Conservation (phyloP, 2,888 invertebrate genomes). For the Bhutanitis thaidina region DNA sequence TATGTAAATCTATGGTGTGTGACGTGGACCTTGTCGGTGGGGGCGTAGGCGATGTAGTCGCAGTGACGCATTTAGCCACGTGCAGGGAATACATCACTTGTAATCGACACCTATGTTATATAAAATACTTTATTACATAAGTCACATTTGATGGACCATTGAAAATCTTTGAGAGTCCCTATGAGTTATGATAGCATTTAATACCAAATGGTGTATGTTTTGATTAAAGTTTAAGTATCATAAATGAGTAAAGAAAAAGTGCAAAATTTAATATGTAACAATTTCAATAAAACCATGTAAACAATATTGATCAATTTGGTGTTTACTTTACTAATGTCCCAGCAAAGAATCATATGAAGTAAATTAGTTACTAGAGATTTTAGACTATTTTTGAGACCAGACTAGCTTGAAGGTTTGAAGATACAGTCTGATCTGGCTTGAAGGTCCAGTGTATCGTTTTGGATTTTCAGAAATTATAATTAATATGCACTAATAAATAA, state of each 20-base stretch:
- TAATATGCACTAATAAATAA: too few species aligned
- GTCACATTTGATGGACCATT: conserved; percentile 65
- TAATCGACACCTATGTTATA: conserved; percentile 34
- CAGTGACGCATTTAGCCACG: not conserved
- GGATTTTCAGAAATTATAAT: too few species aligned
- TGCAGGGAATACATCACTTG: conserved; percentile 12
- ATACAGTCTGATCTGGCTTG: too few species aligned
- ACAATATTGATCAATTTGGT: conserved; percentile 16
- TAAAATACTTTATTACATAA: conserved; percentile 47
- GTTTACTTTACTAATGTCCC: conserved; percentile 7
- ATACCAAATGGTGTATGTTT: conserved; percentile 77
- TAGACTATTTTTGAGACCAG: too few species aligned
- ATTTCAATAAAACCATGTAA: conserved; percentile 59
- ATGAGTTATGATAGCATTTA: conserved; percentile 75
- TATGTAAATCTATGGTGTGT: conserved; percentile 35
- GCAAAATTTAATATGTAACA: conserved; percentile 78
- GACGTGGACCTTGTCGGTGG: conserved; percentile 29
- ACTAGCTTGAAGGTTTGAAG: too few species aligned
- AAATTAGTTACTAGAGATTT: too few species aligned
- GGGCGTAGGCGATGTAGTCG: conserved; percentile 10
- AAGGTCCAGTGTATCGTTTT: too few species aligned
- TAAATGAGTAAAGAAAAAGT: conserved; percentile 71
- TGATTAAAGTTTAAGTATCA: conserved; percentile 71
- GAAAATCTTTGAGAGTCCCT: conserved; percentile 60
- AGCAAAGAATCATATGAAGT: not conserved